These are phyloP conservation scores for Morus bassanus DNA, from an alignment of 2,797 vertebrate genomes.

Conservation along the genomic window DNA sequence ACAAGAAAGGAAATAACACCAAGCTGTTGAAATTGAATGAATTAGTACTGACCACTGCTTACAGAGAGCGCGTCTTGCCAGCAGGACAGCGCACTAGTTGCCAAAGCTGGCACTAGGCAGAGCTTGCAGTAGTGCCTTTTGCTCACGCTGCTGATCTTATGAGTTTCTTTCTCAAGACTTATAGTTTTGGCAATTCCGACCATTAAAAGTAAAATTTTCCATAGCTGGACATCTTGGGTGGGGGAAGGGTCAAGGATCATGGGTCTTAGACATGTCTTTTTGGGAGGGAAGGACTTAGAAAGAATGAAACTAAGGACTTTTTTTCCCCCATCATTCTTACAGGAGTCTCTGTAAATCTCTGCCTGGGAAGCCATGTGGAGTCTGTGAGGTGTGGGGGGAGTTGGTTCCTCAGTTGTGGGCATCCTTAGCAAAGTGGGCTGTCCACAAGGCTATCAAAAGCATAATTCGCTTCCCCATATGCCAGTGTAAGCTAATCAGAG, in stretches of 20 bases:
- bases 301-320: not conserved
- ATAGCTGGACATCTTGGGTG: not conserved
- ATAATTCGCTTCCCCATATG: not conserved
- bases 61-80: not conserved
- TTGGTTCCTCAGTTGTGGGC: not conserved
- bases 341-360: not conserved
- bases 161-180: not conserved
- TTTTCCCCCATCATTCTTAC: fast-evolving
- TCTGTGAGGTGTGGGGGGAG: not conserved
- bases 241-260: not conserved
- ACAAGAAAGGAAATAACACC: not conserved
- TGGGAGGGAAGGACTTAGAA: not conserved
- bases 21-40: not conserved
- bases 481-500: not conserved
- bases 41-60: not conserved
- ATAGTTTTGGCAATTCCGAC: not conserved
- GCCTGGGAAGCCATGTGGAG: not conserved
- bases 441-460: not conserved
- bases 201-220: not conserved
- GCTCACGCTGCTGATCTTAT: not conserved
- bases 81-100: not conserved
- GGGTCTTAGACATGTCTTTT: not conserved
- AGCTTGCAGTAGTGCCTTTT: not conserved
- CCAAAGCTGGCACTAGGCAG: not conserved
- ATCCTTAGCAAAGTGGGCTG: not conserved